Percentiles rank a stretch among this genome's conserved stretches.
Conservation (phyloP, 1,140 invertebrate species). For the Metaphire vulgaris region DNA sequence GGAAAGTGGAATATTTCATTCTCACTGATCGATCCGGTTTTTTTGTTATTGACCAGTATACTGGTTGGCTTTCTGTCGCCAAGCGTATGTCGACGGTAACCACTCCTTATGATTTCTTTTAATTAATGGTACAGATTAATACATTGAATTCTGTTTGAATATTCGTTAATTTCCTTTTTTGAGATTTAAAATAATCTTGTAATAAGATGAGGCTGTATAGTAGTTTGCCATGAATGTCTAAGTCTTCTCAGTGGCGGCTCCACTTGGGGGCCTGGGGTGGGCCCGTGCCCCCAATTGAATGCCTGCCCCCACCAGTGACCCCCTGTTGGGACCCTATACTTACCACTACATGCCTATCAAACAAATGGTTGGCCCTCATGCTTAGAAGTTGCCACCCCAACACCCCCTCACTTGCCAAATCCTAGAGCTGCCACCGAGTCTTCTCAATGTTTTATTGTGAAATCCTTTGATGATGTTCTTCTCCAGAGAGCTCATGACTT, state of each 20-base stretch:
- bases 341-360: too few relatives aligned
- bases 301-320: too few relatives aligned
- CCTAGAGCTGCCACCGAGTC: neutral
- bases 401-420: neutral
- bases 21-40: slow-evolving; percentile 26
- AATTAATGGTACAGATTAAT: too few relatives aligned
- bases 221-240: neutral
- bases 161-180: neutral
- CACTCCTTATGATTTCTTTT: neutral
- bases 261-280: neutral
- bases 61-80: slow-evolving; percentile 28
- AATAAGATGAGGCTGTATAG: neutral
- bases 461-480: neutral
- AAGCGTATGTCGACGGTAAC: slow-evolving; percentile 56
- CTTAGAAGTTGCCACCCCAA: neutral
- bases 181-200: neutral
- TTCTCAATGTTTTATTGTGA: neutral
- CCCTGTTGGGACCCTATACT: too few relatives aligned
- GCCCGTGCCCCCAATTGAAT: too few relatives aligned
- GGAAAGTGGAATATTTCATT: slow-evolving; percentile 28
- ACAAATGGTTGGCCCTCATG: neutral
- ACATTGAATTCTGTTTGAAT: neutral
- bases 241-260: neutral
- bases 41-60: slow-evolving; percentile 23
- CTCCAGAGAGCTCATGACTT: slow-evolving; percentile 18